Conservation (phyloP, 2,113 vertebrate species). For the Muntiacus muntjak region DNA sequence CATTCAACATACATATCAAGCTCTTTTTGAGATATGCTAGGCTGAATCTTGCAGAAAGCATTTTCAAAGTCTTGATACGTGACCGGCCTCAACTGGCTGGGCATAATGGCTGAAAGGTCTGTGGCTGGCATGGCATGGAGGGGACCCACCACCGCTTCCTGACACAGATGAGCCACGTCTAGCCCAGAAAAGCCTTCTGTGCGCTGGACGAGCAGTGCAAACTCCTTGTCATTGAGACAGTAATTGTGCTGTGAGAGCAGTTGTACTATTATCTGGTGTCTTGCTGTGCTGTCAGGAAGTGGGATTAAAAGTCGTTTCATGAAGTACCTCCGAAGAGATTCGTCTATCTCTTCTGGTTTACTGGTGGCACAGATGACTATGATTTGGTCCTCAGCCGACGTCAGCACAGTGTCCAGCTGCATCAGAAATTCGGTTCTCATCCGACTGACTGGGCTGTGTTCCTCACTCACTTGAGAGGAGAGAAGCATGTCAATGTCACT, state of each 20-base stretch:
- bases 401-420: conserved; percentile 95
- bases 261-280: conserved; percentile 99
- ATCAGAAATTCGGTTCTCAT: conserved; percentile 97
- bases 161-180: conserved; percentile 95
- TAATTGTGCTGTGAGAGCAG: conserved; percentile 99
- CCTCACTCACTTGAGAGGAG: conserved; percentile 92
- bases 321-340: conserved; percentile 98
- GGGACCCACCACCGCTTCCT: conserved; percentile 94
- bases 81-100: conserved; percentile 96
- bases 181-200: conserved; percentile 98
- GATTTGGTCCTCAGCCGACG: conserved; percentile 95
- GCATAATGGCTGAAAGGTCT: conserved; percentile 94
- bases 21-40: conserved; percentile 99
- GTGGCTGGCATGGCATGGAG: conserved; percentile 93
- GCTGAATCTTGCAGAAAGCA: conserved; percentile 99
- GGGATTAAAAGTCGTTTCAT: conserved; percentile 98
- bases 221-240: conserved; percentile 99
- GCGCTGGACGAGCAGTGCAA: conserved; percentile 96
- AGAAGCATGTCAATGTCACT: conserved; percentile 97
- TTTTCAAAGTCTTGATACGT: conserved; percentile 99
- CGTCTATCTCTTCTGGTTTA: conserved; percentile 98
- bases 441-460: conserved; percentile 92
- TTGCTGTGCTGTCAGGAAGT: conserved; percentile 95
- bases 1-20: conserved; percentile 98
- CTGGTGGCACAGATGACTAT: conserved; percentile 98